Base-by-base conservation (phyloP, 2,888 invertebrate genomes). In the Eumacrocentrus americanus region DNA sequence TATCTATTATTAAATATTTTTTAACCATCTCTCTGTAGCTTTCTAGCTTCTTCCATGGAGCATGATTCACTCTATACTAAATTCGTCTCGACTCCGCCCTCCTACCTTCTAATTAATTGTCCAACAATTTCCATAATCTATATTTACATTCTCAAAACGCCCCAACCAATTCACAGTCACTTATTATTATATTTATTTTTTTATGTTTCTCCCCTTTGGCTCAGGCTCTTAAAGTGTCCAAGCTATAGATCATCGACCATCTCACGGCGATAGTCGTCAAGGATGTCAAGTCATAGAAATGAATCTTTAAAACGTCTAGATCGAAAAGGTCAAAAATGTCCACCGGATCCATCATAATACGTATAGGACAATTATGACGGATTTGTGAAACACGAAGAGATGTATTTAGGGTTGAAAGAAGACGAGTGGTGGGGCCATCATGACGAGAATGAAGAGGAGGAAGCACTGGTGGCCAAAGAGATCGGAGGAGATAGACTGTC, bases 401-500 rank as follows among this genome's bases (percentile, higher is more conserved):
- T 23, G 23, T 12, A 23, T 47, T 47, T 47, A 29, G 47, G 47
- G 47, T 50, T 14, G 48, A 53, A 50, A 14, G 20, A 14, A 42
- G 12, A 9, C 34, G 42, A 61, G 37, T n/a, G n/a, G n/a, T 29
- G 29, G 29, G 29, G 4, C 29, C 29, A n/a, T n/a, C n/a, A 16
- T 20, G 25, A 22, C 54, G 35, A 35, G 47, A 38, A 16, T 14
- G 34, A 16, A 12, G 11, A 47, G 47, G 40, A 46, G 40, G 54
- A 42, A 25, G 29, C 16, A 25, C 16, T 29, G 9, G 50, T 34
- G 50, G 54, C 16, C 11, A 50, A 44, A 46, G 57, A 46, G 61
- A 64, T 51, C 53, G 25, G 38, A 50, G 47, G 25, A 37, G 14
- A 23, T 42, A 47, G 50, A 58, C 53, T 52, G 59, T 58, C 65